Base-by-base conservation (phyloP, 2,888 invertebrate species). In the Amphipyra tragopoginis region DNA sequence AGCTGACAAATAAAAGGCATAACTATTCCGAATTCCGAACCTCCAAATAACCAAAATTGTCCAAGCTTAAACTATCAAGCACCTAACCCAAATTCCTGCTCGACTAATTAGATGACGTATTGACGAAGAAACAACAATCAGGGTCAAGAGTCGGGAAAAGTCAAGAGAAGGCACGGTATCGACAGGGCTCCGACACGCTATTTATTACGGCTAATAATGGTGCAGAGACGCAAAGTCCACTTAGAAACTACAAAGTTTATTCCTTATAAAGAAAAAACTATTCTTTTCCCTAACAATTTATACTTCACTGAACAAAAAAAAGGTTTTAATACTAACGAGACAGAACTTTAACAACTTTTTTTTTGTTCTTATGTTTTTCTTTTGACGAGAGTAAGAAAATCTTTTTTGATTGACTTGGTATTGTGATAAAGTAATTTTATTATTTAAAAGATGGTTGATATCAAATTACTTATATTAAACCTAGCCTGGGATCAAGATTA, bases 71-170 rank as follows among this genome's bases (percentile, higher is more conserved):
- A 44, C 45, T 33, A 34, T 42, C 13, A 50, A 57, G 66, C n/a
- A 15, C 33, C 21, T 42, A 49, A 57, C 45, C 62, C 36, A 45
- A 63, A 43, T 51, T 54, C 29, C 14, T 14, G 9, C 33, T 15
- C 14, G 26, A 61, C 47, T 71, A 66, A 66, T 71, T 70, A 66
- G 54, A 44, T 10, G 26, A 42, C 42, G 34, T 60, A 65, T 60
- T 60, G 71, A 65, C 50, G 56, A 57, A 48, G 62, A 54, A 57
- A 61, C 51, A 55, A 53, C 56, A 59, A 56, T 55, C 44, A 53
- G 43, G 53, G 42, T 50, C 43, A 40, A 36, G 38, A 56, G 55
- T 67, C 44, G 34, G 21, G 39, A 60, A 40, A 47, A 55, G 55
- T 55, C 51, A 60, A 67, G 50, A 47, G 50, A 45, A 38, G 29